Conservation (phyloP, 2,113 vertebrate species). For the Proterorhinus semilunaris region DNA sequence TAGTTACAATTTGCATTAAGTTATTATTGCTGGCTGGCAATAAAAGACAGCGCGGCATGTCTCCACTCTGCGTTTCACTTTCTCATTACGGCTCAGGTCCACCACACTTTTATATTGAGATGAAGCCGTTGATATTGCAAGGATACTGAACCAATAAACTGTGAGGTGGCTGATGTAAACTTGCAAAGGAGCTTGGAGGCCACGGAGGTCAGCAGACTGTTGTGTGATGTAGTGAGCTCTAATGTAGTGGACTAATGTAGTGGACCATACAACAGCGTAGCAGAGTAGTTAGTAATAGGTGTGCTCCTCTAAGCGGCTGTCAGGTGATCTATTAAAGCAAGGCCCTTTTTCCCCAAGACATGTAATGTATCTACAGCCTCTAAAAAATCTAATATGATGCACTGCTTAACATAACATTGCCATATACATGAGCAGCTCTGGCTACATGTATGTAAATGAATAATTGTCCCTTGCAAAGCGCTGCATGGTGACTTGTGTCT, state of each 20-base stretch:
- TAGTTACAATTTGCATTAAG: slow-evolving; percentile 85
- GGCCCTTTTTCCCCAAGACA: too few relatives aligned
- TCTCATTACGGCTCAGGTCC: slow-evolving; percentile 61
- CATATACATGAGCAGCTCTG: too few relatives aligned
- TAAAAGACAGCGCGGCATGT: slow-evolving; percentile 65
- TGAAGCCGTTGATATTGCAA: slow-evolving; percentile 2
- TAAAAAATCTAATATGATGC: too few relatives aligned
- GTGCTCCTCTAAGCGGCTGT: not conserved
- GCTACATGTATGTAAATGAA: too few relatives aligned
- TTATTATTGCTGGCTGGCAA: slow-evolving; percentile 76
- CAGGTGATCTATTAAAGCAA: too few relatives aligned
- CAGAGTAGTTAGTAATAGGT: not conserved
- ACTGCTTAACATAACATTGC: too few relatives aligned
- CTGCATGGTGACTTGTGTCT: too few relatives aligned
- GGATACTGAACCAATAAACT: slow-evolving; percentile 1
- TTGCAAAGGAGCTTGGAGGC: not conserved
- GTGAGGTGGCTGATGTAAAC: not conserved
- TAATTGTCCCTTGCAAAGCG: too few relatives aligned
- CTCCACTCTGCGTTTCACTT: slow-evolving; percentile 57
- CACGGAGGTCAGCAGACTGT: not conserved
- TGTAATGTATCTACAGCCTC: too few relatives aligned
- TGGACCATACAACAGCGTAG: not conserved
- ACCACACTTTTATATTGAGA: not conserved
- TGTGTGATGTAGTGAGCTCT: not conserved
- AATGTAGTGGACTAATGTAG: slow-evolving; percentile 6